Percentiles rank a stretch among this genome's conserved stretches.
Conservation (phyloP, 2,113 vertebrate species). For the Scopus umbretta region DNA sequence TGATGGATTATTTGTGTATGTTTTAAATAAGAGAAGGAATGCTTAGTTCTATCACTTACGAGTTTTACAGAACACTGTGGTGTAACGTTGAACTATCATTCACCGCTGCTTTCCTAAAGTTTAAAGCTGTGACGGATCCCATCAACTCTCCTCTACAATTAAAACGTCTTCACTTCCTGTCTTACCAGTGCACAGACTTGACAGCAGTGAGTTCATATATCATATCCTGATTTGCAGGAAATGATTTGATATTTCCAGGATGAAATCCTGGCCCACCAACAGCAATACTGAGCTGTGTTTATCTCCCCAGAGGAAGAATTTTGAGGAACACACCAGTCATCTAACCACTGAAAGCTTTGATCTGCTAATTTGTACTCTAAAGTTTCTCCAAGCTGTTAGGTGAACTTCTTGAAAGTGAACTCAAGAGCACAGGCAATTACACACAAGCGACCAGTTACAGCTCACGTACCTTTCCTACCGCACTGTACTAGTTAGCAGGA, state of each 20-base stretch:
- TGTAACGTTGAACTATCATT: background rate
- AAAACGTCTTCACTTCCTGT: constrained; percentile 20
- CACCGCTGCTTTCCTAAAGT: background rate
- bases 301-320: background rate
- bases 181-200: background rate
- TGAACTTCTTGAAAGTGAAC: background rate
- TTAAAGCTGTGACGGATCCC: background rate
- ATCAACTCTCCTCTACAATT: constrained; percentile 6
- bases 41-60: background rate
- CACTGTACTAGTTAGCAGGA: background rate
- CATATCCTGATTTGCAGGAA: constrained; percentile 54
- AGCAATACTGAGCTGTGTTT: background rate
- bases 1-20: constrained; percentile 22
- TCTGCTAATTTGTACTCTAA: background rate
- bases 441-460: background rate
- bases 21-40: constrained; percentile 40
- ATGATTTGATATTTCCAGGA: constrained; percentile 38
- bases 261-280: constrained; percentile 24
- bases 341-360: background rate
- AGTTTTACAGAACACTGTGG: background rate
- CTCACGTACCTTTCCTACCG: background rate
- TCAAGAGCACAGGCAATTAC: background rate
- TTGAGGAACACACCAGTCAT: background rate
- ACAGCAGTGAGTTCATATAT: background rate
- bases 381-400: background rate